phyloP scores from a whole-genome alignment of 2,888 invertebrate species.

The Dicranocentrus wangi region DNA sequence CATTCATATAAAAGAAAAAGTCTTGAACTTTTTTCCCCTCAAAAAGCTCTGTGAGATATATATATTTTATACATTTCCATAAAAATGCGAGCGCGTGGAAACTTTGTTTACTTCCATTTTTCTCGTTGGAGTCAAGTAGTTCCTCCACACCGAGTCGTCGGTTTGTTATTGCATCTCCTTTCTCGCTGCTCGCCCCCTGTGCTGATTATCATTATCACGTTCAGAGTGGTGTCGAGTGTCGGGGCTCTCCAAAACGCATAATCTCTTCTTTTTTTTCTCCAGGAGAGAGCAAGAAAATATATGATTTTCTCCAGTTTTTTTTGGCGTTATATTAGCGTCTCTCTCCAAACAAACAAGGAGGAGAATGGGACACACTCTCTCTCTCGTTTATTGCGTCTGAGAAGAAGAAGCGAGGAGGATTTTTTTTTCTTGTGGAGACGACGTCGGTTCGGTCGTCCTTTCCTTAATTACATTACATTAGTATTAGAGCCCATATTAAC shows the following conservation, averaged over 20 bases:
- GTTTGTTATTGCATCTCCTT: background rate
- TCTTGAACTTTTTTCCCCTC: background rate
- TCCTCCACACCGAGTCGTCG: background rate
- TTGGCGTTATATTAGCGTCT: background rate
- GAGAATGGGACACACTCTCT: background rate
- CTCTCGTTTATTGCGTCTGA: background rate
- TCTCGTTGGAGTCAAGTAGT: background rate
- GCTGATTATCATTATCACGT: background rate
- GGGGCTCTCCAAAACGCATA: background rate
- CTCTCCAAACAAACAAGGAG: background rate
- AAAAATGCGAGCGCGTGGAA: background rate
- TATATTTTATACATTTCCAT: background rate
- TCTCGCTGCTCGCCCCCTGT: background rate
- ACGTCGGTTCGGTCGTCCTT: background rate
- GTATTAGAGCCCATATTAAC: background rate
- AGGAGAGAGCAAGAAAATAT: background rate
- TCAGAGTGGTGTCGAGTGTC: background rate
- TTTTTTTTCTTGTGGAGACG: background rate
- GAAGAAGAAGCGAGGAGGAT: background rate
- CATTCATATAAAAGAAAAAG: background rate
- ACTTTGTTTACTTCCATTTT: too few species aligned
- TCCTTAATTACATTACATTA: slow-evolving; percentile 9
- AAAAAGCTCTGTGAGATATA: background rate
- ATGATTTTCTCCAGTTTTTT: background rate
- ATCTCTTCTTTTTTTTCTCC: background rate